Percentiles rank a stretch among this genome's conserved stretches.
Conservation (phyloP, 2,113 vertebrate species). For the Lamprologus callipterus region DNA sequence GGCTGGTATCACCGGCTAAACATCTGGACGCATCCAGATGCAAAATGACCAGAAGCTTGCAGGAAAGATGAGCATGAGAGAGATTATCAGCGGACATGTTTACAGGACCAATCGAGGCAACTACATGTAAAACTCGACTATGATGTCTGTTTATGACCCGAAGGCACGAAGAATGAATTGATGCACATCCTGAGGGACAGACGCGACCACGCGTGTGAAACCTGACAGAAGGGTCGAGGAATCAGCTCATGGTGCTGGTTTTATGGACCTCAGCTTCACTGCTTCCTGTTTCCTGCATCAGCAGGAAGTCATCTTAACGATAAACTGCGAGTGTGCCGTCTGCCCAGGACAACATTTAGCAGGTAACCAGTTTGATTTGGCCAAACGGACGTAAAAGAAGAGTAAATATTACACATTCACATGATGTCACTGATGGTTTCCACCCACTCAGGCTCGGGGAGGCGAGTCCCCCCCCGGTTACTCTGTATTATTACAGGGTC, state of each 20-base stretch:
- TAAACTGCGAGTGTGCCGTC: accelerated
- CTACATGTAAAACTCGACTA: neutral
- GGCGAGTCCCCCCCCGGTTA: neutral
- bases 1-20: neutral
- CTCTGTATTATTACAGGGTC: neutral
- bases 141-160: neutral
- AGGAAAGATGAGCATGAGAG: neutral
- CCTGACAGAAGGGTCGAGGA: neutral
- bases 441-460: neutral
- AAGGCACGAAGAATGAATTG: neutral
- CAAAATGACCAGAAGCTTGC: neutral
- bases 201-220: neutral
- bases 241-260: neutral
- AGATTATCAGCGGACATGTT: neutral
- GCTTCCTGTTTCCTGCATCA: neutral
- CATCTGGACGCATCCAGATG: neutral
- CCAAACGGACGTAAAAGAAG: neutral
- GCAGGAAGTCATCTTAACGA: neutral
- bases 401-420: neutral
- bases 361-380: neutral
- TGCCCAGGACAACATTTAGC: neutral
- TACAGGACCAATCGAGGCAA: neutral
- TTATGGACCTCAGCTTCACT: accelerated
- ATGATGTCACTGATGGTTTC: neutral
- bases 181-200: neutral